Percentiles rank a stretch among this genome's conserved stretches.
Conservation (phyloP, 2,888 invertebrate genomes). For the Drosophila formosana region DNA sequence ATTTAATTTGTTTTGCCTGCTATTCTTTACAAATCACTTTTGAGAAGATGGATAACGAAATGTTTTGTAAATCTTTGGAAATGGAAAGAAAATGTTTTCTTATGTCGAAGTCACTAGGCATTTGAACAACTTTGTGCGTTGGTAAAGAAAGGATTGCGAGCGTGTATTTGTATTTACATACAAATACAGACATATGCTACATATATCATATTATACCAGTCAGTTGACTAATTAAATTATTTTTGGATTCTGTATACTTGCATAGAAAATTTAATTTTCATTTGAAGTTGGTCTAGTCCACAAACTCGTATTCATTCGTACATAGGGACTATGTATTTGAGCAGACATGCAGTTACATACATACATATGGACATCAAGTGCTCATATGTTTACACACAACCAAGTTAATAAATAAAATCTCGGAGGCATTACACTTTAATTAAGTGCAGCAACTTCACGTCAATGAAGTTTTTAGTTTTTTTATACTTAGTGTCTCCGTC, state of each 20-base stretch:
- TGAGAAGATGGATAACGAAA: background rate
- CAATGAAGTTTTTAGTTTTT: slow-evolving; percentile 1
- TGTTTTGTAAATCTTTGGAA: too few relatives aligned
- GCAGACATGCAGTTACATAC: background rate
- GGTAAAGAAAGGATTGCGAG: background rate
- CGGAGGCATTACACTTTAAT: slow-evolving; percentile 2
- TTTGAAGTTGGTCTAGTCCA: background rate
- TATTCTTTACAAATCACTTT: background rate
- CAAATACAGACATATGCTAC: too few relatives aligned
- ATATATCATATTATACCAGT: slow-evolving; percentile 2
- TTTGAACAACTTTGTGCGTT: background rate
- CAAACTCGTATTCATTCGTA: background rate
- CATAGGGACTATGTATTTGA: background rate
- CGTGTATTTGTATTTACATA: background rate
- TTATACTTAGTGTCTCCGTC: background rate
- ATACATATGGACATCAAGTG: background rate
- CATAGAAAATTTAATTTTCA: slow-evolving; percentile 1
- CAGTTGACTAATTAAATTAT: background rate
- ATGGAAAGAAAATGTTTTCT: too few relatives aligned
- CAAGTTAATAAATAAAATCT: slow-evolving; percentile 1
- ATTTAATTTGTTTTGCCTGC: background rate
- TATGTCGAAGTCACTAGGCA: too few relatives aligned
- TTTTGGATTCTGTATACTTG: background rate
- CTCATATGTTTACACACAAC: background rate
- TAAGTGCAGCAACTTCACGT: background rate